Conservation (phyloP, 2,797 vertebrate genomes). For the Tragelaphus eurycerus region DNA sequence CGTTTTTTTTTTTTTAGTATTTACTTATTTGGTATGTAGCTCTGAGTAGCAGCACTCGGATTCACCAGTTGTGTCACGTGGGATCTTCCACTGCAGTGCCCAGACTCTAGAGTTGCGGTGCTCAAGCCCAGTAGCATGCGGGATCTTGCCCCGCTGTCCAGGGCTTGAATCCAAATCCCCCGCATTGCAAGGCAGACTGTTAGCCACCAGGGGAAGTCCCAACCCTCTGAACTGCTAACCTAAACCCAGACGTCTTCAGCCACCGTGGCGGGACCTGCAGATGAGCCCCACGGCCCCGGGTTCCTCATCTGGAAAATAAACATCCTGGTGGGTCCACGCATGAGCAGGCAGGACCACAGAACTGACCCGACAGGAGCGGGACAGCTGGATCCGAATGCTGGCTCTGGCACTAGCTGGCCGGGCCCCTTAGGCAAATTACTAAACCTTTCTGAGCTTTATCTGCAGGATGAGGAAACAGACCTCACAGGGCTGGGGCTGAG, state of each 20-base stretch:
- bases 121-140: not conserved
- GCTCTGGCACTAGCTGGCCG: not conserved
- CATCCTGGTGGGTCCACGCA: not conserved
- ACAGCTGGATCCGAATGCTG: rapidly evolving
- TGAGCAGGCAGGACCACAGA: not conserved
- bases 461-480: not conserved
- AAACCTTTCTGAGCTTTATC: not conserved
- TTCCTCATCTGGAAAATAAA: not conserved
- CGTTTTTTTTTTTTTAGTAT: not conserved
- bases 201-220: not conserved
- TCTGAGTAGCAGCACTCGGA: not conserved
- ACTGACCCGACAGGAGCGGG: not conserved
- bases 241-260: not conserved
- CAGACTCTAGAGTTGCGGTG: rapidly evolving
- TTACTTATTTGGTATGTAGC: not conserved
- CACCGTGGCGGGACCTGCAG: not conserved
- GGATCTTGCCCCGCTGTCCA: not conserved
- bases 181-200: not conserved
- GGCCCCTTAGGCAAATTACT: not conserved
- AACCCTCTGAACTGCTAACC: not conserved
- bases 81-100: not conserved
- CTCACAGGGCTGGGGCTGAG: not conserved
- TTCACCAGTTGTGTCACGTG: not conserved
- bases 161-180: not conserved
- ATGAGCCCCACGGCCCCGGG: not conserved